Evolutionary conservation across 2,888 invertebrate species (phyloP).

Genomic region (Deilephila elpenor): DNA sequence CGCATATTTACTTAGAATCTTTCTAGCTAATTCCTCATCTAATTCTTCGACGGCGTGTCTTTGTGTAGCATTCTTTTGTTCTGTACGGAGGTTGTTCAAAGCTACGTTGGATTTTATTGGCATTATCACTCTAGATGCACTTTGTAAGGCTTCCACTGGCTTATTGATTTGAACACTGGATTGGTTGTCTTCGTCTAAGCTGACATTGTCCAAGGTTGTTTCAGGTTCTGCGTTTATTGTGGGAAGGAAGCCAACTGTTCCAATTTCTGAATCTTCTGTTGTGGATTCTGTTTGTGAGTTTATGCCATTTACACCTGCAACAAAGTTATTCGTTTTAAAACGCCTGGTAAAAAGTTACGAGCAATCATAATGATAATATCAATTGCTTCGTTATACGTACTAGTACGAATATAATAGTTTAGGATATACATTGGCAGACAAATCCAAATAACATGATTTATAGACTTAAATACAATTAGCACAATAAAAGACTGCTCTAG

Average conservation of each 20-base stretch:
- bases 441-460: background rate
- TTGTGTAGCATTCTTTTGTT: conserved; percentile 46
- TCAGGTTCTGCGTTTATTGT: conserved; percentile 36
- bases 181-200: conserved; percentile 38
- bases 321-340: conserved; percentile 33
- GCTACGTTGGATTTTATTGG: conserved; percentile 54
- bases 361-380: background rate
- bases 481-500: background rate
- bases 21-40: conserved; percentile 46
- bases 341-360: background rate
- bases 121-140: conserved; percentile 72
- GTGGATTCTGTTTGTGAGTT: conserved; percentile 52
- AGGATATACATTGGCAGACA: background rate
- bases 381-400: background rate
- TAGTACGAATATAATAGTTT: background rate
- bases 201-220: conserved; percentile 46
- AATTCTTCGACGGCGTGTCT: conserved; percentile 53
- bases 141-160: conserved; percentile 58
- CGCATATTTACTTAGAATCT: conserved; percentile 46
- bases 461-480: background rate
- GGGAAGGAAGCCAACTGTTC: conserved; percentile 39
- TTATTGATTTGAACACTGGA: conserved; percentile 41
- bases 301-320: conserved; percentile 65
- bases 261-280: conserved; percentile 35
- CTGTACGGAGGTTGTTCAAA: conserved; percentile 56